These are phyloP conservation scores for Drosophila ficusphila DNA, from an alignment of 1,140 invertebrate genomes.

Conservation along the genomic window DNA sequence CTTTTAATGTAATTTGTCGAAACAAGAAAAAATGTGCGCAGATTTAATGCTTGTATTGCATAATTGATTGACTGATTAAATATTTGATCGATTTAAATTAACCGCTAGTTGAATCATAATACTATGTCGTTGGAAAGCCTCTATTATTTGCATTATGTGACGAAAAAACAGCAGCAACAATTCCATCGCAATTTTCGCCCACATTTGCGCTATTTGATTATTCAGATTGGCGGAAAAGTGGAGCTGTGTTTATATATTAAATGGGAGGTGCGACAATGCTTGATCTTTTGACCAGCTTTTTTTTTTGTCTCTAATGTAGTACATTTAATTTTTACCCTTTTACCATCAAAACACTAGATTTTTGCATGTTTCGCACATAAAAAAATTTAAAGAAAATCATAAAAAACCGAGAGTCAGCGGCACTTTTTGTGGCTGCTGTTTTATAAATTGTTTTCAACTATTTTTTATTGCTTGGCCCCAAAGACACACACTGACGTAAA, in stretches of 20 bases:
- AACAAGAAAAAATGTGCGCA: background rate
- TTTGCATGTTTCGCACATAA: conserved; percentile 47
- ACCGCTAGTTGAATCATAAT: conserved; percentile 5
- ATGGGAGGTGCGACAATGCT: background rate
- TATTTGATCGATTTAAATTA: conserved; percentile 2
- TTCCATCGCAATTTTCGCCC: background rate
- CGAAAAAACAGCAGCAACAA: background rate
- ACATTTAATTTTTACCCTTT: conserved; percentile 23
- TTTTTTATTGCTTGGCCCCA: conserved; percentile 50
- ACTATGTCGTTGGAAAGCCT: background rate
- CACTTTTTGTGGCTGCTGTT: conserved; percentile 6
- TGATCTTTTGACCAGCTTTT: conserved; percentile 8
- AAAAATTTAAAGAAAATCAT: background rate
- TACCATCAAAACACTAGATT: background rate
- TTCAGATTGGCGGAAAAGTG: background rate
- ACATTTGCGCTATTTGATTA: background rate
- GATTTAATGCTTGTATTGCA: background rate
- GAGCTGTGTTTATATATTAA: background rate
- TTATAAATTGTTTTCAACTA: conserved; percentile 60
- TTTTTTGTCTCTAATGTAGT: conserved; percentile 15
- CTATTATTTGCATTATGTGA: background rate
- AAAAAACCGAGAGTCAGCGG: conserved; percentile 18
- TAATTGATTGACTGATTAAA: conserved; percentile 5
- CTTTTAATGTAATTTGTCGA: background rate
- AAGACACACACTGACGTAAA: conserved; percentile 42